phyloP scores from a whole-genome alignment of 2,113 vertebrate species.

The Zeus faber region DNA sequence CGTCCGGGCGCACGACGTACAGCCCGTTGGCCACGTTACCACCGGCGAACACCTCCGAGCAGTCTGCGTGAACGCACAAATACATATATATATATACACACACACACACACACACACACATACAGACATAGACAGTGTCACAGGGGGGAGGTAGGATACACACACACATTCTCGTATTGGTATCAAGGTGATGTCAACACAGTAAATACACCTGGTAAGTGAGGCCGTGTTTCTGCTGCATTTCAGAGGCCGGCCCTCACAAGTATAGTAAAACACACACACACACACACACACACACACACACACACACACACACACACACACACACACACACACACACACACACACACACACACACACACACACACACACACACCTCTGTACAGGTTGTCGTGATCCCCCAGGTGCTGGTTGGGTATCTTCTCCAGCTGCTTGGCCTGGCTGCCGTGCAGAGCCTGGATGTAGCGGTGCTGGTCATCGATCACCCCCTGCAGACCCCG shows the following conservation, averaged over 20 bases:
- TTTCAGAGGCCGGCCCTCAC: not conserved
- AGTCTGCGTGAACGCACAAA: slow-evolving; percentile 40
- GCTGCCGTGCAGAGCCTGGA: slow-evolving; percentile 51
- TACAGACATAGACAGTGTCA: too few relatives aligned
- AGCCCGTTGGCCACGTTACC: slow-evolving; percentile 79
- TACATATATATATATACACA: not conserved
- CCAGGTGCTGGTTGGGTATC: slow-evolving; percentile 49
- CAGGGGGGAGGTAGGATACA: too few relatives aligned
- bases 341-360: not conserved
- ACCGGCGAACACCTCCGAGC: slow-evolving; percentile 64
- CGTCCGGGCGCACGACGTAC: slow-evolving; percentile 81
- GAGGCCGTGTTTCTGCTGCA: not conserved
- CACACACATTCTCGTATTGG: too few relatives aligned
- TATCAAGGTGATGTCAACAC: not conserved
- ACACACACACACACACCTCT: not conserved
- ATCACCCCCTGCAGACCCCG: slow-evolving; percentile 33
- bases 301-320: slow-evolving; percentile 10
- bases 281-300: not conserved
- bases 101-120: not conserved
- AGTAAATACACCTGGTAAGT: not conserved
- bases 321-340: not conserved
- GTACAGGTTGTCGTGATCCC: not conserved
- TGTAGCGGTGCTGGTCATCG: slow-evolving; percentile 48
- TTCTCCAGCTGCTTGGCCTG: slow-evolving; percentile 46
- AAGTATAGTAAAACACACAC: not conserved